Percentiles rank a stretch among this genome's conserved stretches.
Conservation (phyloP, 1,140 invertebrate genomes). For the Megalopta genalis region DNA sequence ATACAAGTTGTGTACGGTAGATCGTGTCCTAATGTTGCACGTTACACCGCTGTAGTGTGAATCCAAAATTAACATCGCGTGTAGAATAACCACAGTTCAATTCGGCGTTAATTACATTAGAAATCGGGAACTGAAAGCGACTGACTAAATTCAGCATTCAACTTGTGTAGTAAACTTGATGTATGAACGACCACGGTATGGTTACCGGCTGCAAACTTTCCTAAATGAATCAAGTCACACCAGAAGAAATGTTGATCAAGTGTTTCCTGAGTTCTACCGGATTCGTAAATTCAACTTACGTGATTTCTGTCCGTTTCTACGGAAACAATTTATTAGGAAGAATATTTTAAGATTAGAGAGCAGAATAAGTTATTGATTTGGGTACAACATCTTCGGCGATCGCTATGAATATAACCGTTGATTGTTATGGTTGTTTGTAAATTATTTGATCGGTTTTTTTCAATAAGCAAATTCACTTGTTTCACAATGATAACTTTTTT, state of each 20-base stretch:
- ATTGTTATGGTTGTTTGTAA: too few species aligned
- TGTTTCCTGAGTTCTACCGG: background rate
- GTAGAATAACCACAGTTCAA: constrained; percentile 14
- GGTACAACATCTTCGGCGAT: too few species aligned
- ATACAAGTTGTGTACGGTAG: background rate
- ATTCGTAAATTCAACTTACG: too few species aligned
- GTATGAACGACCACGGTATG: background rate
- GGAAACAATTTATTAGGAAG: too few species aligned
- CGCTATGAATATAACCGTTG: too few species aligned
- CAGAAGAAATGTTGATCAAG: background rate
- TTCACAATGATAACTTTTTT: too few species aligned
- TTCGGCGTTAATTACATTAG: constrained; percentile 50
- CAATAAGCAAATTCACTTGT: too few species aligned
- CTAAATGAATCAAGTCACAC: background rate
- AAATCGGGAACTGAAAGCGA: constrained; percentile 38
- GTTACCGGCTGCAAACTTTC: background rate
- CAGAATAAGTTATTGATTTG: too few species aligned
- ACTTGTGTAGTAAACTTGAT: constrained; percentile 8
- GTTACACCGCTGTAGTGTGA: constrained; percentile 18
- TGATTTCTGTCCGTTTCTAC: too few species aligned
- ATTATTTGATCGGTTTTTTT: too few species aligned
- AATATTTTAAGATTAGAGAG: too few species aligned
- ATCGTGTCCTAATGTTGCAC: background rate
- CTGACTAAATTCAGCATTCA: constrained; percentile 39
- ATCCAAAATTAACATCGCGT: constrained; percentile 7